Conservation (phyloP, 2,888 invertebrate species). For the Phyllotreta cruciferae region DNA sequence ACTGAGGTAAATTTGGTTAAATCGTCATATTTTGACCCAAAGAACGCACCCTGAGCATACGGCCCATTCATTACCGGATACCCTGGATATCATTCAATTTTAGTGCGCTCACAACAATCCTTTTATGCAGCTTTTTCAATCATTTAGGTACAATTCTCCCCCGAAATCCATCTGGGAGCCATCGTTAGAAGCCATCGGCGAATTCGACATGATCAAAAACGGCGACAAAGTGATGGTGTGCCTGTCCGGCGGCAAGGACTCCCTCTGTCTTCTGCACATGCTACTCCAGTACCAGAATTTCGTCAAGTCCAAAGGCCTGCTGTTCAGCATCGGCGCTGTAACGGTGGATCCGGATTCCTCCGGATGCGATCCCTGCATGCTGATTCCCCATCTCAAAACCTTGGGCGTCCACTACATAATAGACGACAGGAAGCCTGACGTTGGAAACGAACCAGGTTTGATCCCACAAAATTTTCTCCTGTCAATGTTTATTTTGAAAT, state of each 20-base stretch:
- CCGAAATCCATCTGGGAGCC: slow-evolving; percentile 84
- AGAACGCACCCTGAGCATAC: too few species aligned
- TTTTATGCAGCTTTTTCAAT: too few species aligned
- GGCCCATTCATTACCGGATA: too few species aligned
- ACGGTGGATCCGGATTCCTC: slow-evolving; percentile 76
- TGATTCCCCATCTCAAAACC: slow-evolving; percentile 78
- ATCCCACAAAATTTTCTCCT: not conserved
- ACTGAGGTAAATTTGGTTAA: too few species aligned
- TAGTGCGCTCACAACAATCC: too few species aligned
- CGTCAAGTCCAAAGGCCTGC: slow-evolving; percentile 74
- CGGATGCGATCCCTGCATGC: slow-evolving; percentile 63
- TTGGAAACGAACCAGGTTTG: slow-evolving; percentile 47
- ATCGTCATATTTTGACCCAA: too few species aligned
- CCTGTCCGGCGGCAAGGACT: slow-evolving; percentile 83
- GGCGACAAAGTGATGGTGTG: slow-evolving; percentile 82
- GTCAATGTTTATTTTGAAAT: slow-evolving; percentile 7
- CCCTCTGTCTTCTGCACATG: slow-evolving; percentile 83
- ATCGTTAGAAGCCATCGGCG: slow-evolving; percentile 80
- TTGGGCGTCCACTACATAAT: slow-evolving; percentile 79
- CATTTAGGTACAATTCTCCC: slow-evolving; percentile 71
- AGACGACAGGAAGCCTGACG: slow-evolving; percentile 62
- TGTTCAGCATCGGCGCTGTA: slow-evolving; percentile 75
- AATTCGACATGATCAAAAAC: slow-evolving; percentile 83
- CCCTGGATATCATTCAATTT: too few species aligned
- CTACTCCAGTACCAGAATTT: slow-evolving; percentile 85